Evolutionary conservation across 2,797 vertebrate genomes (phyloP).

Genomic region (Rousettus madagascariensis): DNA sequence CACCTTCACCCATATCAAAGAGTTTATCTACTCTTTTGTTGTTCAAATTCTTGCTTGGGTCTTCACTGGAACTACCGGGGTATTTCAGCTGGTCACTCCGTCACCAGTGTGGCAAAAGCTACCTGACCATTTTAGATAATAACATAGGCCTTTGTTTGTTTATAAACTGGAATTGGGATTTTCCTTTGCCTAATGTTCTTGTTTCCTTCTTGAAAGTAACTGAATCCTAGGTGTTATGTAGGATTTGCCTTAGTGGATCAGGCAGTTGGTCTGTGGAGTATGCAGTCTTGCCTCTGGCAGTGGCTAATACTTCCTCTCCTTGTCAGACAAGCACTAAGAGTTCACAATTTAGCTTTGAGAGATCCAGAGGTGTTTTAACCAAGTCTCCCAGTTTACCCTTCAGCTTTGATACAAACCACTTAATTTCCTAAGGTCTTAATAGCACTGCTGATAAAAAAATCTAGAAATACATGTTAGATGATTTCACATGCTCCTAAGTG

Average conservation of each 20-base stretch:
- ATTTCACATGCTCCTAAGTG: neutral
- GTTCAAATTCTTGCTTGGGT: neutral
- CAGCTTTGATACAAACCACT: constrained; percentile 2
- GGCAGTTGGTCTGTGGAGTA: neutral
- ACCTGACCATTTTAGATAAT: neutral
- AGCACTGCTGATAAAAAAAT: neutral
- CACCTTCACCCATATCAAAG: neutral
- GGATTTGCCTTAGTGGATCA: constrained; percentile 20
- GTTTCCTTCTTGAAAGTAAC: constrained; percentile 38
- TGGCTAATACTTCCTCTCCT: neutral
- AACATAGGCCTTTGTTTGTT: neutral
- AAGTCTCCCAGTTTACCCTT: neutral
- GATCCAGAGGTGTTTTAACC: neutral
- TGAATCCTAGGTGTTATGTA: constrained; percentile 1
- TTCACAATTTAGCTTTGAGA: neutral
- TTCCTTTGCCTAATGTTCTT: constrained; percentile 20
- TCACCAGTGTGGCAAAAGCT: neutral
- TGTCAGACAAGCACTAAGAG: neutral
- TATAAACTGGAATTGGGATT: constrained; percentile 19
- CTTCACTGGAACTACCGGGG: neutral
- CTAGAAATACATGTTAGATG: neutral
- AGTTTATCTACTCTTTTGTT: neutral
- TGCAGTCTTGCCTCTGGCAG: neutral
- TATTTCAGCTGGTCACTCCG: neutral
- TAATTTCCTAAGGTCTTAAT: constrained; percentile 1